Conservation (phyloP, 1,140 invertebrate species). For the Medauroidea extradentata region DNA sequence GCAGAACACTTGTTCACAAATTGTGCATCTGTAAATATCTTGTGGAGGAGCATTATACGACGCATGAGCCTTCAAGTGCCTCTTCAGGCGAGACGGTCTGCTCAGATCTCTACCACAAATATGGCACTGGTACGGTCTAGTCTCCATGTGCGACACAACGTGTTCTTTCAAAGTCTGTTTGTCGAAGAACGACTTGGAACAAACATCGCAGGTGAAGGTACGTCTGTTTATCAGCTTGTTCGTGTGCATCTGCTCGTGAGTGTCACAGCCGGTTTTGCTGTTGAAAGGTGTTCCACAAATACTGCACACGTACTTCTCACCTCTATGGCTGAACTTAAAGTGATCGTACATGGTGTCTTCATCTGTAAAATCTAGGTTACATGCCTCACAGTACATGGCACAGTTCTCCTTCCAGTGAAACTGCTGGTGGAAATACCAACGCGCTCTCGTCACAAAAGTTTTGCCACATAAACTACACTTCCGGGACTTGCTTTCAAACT, state of each 20-base stretch:
- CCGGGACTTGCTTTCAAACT: not conserved
- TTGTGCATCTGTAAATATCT: not conserved
- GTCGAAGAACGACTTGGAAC: constrained; percentile 38
- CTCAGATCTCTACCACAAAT: constrained; percentile 49
- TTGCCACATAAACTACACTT: constrained; percentile 42
- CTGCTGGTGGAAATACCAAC: constrained; percentile 45
- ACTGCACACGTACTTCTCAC: constrained; percentile 44
- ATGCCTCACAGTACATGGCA: constrained; percentile 7
- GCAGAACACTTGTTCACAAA: not conserved
- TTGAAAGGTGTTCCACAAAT: constrained; percentile 42
- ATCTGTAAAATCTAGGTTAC: constrained; percentile 29
- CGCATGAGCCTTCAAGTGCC: constrained; percentile 8
- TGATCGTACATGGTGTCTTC: constrained; percentile 36
- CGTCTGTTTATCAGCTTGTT: constrained; percentile 1
- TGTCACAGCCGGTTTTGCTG: not conserved
- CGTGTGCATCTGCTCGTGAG: not conserved
- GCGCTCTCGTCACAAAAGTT: constrained; percentile 43
- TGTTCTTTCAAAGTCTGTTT: constrained; percentile 50
- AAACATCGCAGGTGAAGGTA: constrained; percentile 9
- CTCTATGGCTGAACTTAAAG: constrained; percentile 28
- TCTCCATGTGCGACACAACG: constrained; percentile 47
- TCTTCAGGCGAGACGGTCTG: constrained; percentile 41
- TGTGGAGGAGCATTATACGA: not conserved
- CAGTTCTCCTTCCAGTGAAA: constrained; percentile 16
- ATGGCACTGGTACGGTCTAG: constrained; percentile 51